A percentile compares a stretch with the other conserved stretches of the same genome.
Conservation (phyloP, 2,797 vertebrate species). For the Cryptoprocta ferox region DNA sequence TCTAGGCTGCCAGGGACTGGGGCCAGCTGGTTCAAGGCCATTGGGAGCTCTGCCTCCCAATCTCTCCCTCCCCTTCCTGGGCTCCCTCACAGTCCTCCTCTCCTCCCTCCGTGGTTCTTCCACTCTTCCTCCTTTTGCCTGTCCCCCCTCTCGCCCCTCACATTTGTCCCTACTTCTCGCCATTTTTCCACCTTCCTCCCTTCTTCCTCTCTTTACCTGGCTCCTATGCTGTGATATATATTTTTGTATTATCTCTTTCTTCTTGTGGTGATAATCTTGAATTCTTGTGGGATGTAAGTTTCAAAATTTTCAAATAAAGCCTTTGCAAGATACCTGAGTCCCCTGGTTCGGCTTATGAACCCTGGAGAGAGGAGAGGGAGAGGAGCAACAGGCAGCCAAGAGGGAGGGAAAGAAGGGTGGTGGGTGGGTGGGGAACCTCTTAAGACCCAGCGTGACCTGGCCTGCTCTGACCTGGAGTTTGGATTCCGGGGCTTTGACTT, state of each 20-base stretch:
- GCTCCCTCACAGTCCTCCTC: neutral
- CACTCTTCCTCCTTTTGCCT: conserved; percentile 39
- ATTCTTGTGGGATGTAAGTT: conserved; percentile 90
- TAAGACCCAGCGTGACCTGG: neutral
- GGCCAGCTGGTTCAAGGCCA: conserved; percentile 73
- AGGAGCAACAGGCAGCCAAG: neutral
- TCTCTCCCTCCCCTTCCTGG: conserved; percentile 10
- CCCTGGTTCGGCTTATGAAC: conserved; percentile 60
- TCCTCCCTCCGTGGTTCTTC: conserved; percentile 46
- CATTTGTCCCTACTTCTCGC: conserved; percentile 59
- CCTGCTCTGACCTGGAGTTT: neutral
- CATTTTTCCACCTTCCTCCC: conserved; percentile 56
- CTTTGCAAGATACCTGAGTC: conserved; percentile 88
- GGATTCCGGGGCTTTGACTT: neutral
- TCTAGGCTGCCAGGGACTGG: conserved; percentile 53
- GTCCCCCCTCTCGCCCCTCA: neutral
- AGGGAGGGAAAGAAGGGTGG: neutral
- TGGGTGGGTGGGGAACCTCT: neutral
- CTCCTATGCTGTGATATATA: conserved; percentile 88
- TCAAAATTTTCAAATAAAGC: conserved; percentile 90
- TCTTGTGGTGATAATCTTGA: conserved; percentile 89
- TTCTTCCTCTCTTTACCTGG: conserved; percentile 70
- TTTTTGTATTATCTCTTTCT: conserved; percentile 91
- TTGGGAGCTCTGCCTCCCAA: conserved; percentile 46
- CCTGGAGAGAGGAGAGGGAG: neutral